Base-by-base conservation (phyloP, 2,888 invertebrate genomes). In the Cosmopolites sordidus region DNA sequence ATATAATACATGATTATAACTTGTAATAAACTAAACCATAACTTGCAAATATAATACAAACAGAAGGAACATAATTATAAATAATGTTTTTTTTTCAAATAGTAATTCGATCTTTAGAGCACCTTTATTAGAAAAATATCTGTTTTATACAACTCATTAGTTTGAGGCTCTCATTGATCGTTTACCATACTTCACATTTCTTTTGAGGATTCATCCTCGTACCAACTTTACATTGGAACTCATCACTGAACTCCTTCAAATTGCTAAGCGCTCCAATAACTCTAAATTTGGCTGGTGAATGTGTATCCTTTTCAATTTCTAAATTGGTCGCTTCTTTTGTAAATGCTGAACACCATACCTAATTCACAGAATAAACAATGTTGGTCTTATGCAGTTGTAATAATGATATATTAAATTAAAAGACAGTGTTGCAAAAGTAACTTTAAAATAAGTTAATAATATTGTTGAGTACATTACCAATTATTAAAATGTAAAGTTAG, bases 231-330 rank as follows among this genome's bases (percentile, higher is more conserved):
- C 94, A 94, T 16, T 83, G 76, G 69, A 92, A 94, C 62, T 86
- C 87, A 39, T 84, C 75, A 11, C 91, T 80, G 69, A 94, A 94
- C 69, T 93, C 93, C 41, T 77, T 79, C 58, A 91, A 77, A 71
- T 94, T 94, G n/a, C 89, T 86, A 47, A 94, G 76, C 0, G 92
- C 87, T 0, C 92, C 93, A 57, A 89, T 86, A 0, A 93, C 93
- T 57, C 93, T 78, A 71, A 84, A 92, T 66, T 87, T 86, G 1
- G 93, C 87, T 0, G 93, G 90, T 11, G 92, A 87, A 71, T 97
- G 97, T 16, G 92, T 86, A 71, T 96, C 96, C 69, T 94, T 95
- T 68, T 94, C 89, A 62, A 96, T 87, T 73, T 93, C 89, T 66
- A 95, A 81, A 60, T 86, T 81, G 0, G 81, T 83, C 0, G 91